Base-by-base conservation (phyloP, 2,888 invertebrate genomes). In the Drosophila mimetica region DNA sequence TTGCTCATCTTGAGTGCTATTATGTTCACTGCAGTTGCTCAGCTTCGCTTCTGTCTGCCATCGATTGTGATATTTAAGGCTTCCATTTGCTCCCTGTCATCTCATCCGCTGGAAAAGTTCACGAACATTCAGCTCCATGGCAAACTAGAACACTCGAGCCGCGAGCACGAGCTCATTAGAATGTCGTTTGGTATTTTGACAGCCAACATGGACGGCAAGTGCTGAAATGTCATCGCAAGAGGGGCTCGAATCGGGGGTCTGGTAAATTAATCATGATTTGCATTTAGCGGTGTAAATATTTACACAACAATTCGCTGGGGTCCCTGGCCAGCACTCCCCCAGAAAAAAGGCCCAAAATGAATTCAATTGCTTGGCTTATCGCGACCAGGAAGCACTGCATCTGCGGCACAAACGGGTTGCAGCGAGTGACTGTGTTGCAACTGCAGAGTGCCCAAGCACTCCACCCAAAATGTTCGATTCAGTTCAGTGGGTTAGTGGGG, bases 301-400 rank as follows among this genome's bases (percentile, higher is more conserved):
- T 72, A 50, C 71, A 53, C 69, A 71, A 66, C 71, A 36, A 54
- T 71, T 63, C 34, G 54, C 28, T 14, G 32, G 39, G 50, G 63
- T 63, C 41, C 47, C 32, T 46, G 53, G 50, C 42, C 14, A 71
- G 51, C 51, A 64, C 53, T 53, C 82, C 82, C 66, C 82, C 66
- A 59, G 60, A 75, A 54, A 39, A 16, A 36, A 14, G 20, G 46
- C 37, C 37, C 37, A 42, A 53, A 70, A 42, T 60, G 63, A 46
- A 75, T 75, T 75, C 65, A 77, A 78, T 57, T 70, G 65, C 65
- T 36, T 14, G 47, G 48, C 78, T 88, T 89, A 89, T 90, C 89
- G 80, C 44, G 55, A 86, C 88, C 88, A 89, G 89, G 89, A 89
- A 89, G 74, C 64, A 76, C 63, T 74, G 70, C 74, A 86, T 75